Evolutionary conservation across 2,113 vertebrate genomes (phyloP), one percentile per base, ranked within the genome.

Genomic region (Cyrtonyx montezumae): DNA sequence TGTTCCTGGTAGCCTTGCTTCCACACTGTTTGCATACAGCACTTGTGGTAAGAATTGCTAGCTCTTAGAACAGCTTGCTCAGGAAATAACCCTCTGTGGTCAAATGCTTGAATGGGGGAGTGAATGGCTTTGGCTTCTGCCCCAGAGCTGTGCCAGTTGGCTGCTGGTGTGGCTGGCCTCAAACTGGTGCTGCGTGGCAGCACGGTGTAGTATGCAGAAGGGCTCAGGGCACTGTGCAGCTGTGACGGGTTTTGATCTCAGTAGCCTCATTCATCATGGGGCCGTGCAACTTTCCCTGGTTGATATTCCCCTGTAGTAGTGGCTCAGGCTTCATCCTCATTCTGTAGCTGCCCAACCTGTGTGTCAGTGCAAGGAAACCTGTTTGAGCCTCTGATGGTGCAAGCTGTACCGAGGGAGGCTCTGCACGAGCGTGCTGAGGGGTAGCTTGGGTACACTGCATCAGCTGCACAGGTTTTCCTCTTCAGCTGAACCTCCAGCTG

Each of bases 31-130:
- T 90, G n/a, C 13, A 2, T 15, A 4, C 25, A 32, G 3, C 45
- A 6, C 28, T 49, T 37, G 34, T 1, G 68, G 23, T 17, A 6
- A 6, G 63, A 18, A 13, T 13, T 40, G 34, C 23, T 21, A 1
- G 4, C 6, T 8, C 30, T 6, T 18, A 17, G 32, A 51, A 5
- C 59, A 74, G 40, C 30, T 43, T 45, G 23, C 58, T n/a, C 25
- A 0, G 9, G 48, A 2, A 9, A 2, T 8, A 18, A 19, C 48
- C 28, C 19, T 9, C 5, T 9, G 37, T 67, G 65, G 2, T 14
- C 20, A 3, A 0, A 2, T 2, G 11, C 46, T 14, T 15, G 9
- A 5, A 2, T 2, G 12, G 4, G 6, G 18, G 15, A 34, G 62
- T 45, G 12, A 11, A 22, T 22, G 67, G 23, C 28, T 43, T 20